These are phyloP conservation scores for Enteromius viviparus DNA, from an alignment of 2,797 vertebrate species.

Conservation along the genomic window DNA sequence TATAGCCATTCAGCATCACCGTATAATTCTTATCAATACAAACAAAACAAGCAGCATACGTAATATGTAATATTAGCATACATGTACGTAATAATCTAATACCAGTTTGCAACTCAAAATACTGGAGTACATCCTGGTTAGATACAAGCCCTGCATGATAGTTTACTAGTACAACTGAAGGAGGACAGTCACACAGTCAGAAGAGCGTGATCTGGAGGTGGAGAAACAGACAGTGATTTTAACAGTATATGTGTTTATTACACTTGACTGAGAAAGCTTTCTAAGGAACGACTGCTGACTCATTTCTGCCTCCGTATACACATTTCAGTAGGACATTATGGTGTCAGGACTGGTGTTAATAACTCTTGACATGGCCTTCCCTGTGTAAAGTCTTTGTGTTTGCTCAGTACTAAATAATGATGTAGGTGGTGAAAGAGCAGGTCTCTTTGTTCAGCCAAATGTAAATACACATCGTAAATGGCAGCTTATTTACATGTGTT, in stretches of 20 bases:
- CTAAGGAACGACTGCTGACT: background rate
- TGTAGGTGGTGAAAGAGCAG: constrained; percentile 67
- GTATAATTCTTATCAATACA: no score
- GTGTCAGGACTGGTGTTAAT: constrained; percentile 53
- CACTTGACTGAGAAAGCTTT: constrained; percentile 19
- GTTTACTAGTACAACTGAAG: background rate
- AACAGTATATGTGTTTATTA: background rate
- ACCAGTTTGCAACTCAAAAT: background rate
- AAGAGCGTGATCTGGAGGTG: background rate
- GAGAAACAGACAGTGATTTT: background rate
- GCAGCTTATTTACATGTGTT: constrained; percentile 64
- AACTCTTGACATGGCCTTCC: constrained; percentile 55
- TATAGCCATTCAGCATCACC: no score
- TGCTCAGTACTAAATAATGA: constrained; percentile 79
- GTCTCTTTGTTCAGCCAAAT: constrained; percentile 62
- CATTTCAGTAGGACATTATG: constrained; percentile 22
- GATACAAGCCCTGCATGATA: background rate
- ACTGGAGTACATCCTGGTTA: background rate
- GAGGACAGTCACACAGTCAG: background rate
- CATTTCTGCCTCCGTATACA: constrained; percentile 8
- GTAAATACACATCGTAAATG: constrained; percentile 67
- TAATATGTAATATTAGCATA: no score
- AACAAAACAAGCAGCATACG: no score
- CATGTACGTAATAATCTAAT: background rate
- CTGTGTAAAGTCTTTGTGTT: constrained; percentile 72